phyloP scores from a whole-genome alignment of 2,888 invertebrate genomes.

The Serrognathus titanus region DNA sequence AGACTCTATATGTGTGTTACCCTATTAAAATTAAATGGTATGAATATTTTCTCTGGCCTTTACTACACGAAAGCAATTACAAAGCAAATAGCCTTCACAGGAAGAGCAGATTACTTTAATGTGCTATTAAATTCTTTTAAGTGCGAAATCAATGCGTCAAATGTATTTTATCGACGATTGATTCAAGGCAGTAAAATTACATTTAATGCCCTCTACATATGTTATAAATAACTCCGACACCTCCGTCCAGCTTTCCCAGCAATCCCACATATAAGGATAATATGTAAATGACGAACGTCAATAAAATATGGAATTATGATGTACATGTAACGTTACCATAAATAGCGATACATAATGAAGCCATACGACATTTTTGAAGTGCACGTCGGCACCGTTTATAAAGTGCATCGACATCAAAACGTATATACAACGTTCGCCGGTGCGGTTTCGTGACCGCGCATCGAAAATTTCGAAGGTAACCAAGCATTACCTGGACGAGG shows the following conservation, averaged over 20 bases:
- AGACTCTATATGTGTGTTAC: no score
- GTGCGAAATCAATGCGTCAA: neutral
- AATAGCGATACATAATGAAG: neutral
- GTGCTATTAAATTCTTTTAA: no score
- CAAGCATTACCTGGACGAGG: no score
- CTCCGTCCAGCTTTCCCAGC: neutral
- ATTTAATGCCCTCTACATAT: neutral
- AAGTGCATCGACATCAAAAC: no score
- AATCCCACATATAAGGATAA: neutral
- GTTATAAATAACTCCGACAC: neutral
- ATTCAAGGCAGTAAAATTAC: constrained; percentile 1
- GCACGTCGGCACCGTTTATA: neutral
- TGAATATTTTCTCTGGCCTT: no score
- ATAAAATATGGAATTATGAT: constrained; percentile 2
- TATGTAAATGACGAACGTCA: constrained; percentile 1
- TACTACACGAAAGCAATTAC: no score
- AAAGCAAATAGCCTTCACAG: no score
- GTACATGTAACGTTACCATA: neutral
- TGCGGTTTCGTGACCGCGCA: no score
- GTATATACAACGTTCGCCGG: no score
- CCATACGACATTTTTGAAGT: neutral
- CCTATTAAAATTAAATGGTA: no score
- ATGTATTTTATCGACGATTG: neutral
- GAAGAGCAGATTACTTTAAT: no score
- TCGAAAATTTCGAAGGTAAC: no score